Evolutionary conservation across 1,140 invertebrate genomes (phyloP).

Genomic region (Brachionus asplanchnoidis): DNA sequence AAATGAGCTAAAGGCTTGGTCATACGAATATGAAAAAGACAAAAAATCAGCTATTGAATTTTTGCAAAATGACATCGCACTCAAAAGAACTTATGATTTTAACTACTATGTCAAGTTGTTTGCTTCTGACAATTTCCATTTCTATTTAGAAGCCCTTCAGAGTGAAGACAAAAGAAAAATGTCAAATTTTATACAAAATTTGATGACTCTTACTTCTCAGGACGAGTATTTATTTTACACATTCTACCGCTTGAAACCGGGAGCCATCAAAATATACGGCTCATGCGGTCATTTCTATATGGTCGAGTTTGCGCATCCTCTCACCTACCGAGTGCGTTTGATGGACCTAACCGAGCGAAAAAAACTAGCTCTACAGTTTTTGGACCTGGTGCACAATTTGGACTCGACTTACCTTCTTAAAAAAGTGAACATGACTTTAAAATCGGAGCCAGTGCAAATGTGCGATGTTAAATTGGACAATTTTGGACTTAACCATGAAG

Average conservation of each 20-base stretch:
- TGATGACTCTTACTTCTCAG: neutral
- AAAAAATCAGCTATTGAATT: neutral
- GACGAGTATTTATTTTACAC: slow-evolving; percentile 39
- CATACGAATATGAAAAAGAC: neutral
- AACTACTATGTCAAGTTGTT: slow-evolving; percentile 11
- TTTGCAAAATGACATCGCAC: neutral
- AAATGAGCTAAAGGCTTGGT: neutral
- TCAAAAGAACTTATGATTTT: neutral
- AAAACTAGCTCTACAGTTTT: neutral
- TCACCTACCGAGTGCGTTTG: neutral
- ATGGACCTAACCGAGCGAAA: neutral
- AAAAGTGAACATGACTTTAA: neutral
- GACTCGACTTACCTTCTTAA: neutral
- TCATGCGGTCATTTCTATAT: slow-evolving; percentile 39
- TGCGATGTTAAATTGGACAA: slow-evolving; percentile 41
- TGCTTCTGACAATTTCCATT: slow-evolving; percentile 1
- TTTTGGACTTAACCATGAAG: slow-evolving; percentile 20
- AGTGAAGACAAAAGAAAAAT: neutral
- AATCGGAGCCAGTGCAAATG: neutral
- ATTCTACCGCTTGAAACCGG: slow-evolving; percentile 15
- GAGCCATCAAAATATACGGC: slow-evolving; percentile 4
- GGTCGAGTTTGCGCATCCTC: slow-evolving; percentile 9
- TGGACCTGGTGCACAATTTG: neutral
- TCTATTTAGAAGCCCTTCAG: neutral
- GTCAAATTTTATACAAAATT: slow-evolving; percentile 27